Conservation (phyloP, 2,113 vertebrate species). For the Probosciger aterrimus region DNA sequence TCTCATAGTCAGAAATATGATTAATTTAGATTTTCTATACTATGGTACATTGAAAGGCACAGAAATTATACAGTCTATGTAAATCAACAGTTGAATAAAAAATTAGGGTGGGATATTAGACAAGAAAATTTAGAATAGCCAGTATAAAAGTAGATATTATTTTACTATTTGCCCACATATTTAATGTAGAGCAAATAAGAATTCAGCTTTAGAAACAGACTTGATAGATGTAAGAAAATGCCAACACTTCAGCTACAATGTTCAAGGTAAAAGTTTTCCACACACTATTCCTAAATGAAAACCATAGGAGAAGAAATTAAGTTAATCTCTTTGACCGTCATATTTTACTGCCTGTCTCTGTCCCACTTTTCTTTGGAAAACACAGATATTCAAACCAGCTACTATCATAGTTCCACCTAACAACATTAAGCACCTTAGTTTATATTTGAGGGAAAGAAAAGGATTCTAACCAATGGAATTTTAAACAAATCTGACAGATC, state of each 20-base stretch:
- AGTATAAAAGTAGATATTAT: background rate
- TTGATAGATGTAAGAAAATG: background rate
- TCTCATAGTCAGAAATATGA: background rate
- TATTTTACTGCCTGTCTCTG: background rate
- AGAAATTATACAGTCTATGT: background rate
- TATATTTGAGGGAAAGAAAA: background rate
- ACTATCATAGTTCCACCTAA: background rate
- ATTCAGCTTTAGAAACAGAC: background rate
- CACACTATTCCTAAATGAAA: background rate
- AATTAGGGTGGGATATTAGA: background rate
- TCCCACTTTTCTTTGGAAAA: background rate
- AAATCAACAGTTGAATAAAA: background rate
- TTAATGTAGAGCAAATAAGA: background rate
- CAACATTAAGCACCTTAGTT: background rate
- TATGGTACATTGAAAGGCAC: background rate
- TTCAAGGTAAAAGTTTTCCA: background rate
- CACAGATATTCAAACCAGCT: background rate
- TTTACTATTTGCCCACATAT: background rate
- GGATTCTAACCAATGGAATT: background rate
- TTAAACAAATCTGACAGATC: background rate
- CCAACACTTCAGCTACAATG: background rate
- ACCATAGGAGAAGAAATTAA: background rate
- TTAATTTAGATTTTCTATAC: background rate
- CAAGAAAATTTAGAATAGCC: background rate
- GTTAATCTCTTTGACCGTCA: background rate